phyloP scores from a whole-genome alignment of 2,797 vertebrate genomes.

The Tapera naevia region DNA sequence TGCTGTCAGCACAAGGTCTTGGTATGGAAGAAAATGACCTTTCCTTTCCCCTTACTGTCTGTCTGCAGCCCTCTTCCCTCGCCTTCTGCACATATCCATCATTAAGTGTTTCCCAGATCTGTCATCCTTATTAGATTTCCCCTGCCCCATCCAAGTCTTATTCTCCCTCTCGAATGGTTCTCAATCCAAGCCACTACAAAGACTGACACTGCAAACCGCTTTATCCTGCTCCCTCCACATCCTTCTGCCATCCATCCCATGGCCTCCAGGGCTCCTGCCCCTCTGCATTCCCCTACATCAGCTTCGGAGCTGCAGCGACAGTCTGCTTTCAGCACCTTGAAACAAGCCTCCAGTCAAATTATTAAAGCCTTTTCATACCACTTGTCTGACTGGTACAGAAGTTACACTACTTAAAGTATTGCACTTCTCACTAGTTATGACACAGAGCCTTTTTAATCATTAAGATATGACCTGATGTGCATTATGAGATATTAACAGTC shows the following conservation, averaged over 20 bases:
- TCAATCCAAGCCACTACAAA: not conserved
- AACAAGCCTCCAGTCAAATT: not conserved
- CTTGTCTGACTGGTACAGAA: not conserved
- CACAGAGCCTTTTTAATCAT: not conserved
- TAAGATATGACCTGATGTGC: not conserved
- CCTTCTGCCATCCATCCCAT: not conserved
- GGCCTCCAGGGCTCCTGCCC: not conserved
- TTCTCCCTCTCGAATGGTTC: not conserved
- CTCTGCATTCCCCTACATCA: not conserved
- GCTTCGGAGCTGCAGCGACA: accelerated
- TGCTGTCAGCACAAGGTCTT: not conserved
- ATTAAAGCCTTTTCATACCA: not conserved
- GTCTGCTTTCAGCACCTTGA: not conserved
- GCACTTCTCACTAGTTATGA: not conserved
- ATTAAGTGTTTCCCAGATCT: not conserved
- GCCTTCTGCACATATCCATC: not conserved
- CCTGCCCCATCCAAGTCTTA: not conserved
- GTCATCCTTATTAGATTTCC: not conserved
- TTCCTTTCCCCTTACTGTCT: not conserved
- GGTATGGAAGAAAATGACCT: not conserved
- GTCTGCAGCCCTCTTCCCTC: not conserved
- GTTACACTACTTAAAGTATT: not conserved
- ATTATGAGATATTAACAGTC: not conserved
- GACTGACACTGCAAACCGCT: not conserved
- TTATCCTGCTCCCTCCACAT: too few species aligned